phyloP scores from a whole-genome alignment of 23 tunicate species.

The Botrylloides violaceus region DNA sequence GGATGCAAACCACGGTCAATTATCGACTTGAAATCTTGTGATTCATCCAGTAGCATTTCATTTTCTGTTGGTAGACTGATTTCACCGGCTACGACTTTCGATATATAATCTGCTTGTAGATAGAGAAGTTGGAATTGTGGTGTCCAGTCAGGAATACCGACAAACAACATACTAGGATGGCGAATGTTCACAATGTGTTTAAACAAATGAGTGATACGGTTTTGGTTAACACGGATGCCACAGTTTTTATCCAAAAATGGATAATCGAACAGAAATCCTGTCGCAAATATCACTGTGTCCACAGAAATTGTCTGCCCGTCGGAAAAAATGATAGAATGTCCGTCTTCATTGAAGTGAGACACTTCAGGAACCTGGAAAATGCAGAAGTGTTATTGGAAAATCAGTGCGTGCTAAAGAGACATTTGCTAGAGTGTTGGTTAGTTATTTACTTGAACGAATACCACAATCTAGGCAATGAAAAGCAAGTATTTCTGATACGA shows the following conservation, averaged over 20 bases:
- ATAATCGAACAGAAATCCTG: conserved; percentile 56
- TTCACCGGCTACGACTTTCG: conserved; percentile 25
- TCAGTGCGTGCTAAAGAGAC: too few species aligned
- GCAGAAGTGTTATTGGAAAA: neutral
- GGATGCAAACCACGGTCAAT: conserved; percentile 29
- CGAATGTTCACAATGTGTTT: conserved; percentile 55
- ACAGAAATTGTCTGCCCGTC: conserved; percentile 37
- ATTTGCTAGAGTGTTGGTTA: too few species aligned
- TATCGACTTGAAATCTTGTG: conserved; percentile 31
- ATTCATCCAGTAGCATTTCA: conserved; percentile 52
- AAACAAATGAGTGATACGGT: conserved; percentile 40
- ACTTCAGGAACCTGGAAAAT: conserved; percentile 24
- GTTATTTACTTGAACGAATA: too few species aligned
- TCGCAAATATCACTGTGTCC: conserved; percentile 49
- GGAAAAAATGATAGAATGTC: conserved; percentile 18
- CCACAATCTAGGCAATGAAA: too few species aligned
- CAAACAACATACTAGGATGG: conserved; percentile 48
- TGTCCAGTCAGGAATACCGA: conserved; percentile 34
- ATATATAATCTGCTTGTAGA: conserved; percentile 25
- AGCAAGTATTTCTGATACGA: too few species aligned
- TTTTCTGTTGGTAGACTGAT: conserved; percentile 26
- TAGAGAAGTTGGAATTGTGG: neutral
- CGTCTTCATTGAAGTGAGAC: conserved; percentile 26
- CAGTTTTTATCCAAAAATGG: conserved; percentile 49
- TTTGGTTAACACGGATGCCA: conserved; percentile 8